A percentile compares a stretch with the other conserved stretches of the same genome.
phyloP scores from a whole-genome alignment of 2,113 vertebrate species.

The Albula glossodonta region DNA sequence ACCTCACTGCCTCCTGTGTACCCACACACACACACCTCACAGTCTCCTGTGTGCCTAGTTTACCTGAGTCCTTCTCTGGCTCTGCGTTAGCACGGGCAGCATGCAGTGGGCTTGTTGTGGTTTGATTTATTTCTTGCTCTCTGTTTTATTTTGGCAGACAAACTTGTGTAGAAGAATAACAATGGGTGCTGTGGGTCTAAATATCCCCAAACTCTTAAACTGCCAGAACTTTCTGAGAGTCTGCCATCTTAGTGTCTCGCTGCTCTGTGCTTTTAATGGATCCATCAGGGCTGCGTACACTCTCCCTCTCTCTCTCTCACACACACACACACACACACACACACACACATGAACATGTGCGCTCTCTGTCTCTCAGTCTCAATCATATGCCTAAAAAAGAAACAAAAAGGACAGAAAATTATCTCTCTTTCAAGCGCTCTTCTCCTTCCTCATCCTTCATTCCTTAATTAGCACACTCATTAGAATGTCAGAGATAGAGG shows the following conservation, averaged over 20 bases:
- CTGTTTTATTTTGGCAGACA: conserved; percentile 9
- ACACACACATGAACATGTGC: not conserved
- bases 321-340: conserved; percentile 12
- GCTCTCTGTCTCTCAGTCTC: not conserved
- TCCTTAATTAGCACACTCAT: conserved; percentile 87
- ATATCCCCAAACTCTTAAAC: conserved; percentile 8
- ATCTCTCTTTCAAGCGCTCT: not conserved
- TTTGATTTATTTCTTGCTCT: conserved; percentile 21
- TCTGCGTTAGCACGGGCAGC: not conserved
- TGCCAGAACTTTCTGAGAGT: not conserved
- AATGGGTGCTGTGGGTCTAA: not conserved
- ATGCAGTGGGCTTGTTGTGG: not conserved
- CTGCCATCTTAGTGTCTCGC: not conserved
- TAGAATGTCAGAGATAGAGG: conserved; percentile 76
- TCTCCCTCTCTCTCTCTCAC: no score
- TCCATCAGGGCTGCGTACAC: not conserved
- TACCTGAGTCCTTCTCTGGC: no score
- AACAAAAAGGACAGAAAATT: not conserved
- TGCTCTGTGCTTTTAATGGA: not conserved
- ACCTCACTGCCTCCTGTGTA: no score
- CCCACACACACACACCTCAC: not conserved
- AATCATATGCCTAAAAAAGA: conserved; percentile 1
- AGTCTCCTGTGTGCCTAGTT: no score
- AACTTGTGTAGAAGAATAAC: not conserved
- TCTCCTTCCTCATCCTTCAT: conserved; percentile 71